Base-by-base conservation (phyloP, 1,140 invertebrate genomes). In the Drosophila kanapiae region DNA sequence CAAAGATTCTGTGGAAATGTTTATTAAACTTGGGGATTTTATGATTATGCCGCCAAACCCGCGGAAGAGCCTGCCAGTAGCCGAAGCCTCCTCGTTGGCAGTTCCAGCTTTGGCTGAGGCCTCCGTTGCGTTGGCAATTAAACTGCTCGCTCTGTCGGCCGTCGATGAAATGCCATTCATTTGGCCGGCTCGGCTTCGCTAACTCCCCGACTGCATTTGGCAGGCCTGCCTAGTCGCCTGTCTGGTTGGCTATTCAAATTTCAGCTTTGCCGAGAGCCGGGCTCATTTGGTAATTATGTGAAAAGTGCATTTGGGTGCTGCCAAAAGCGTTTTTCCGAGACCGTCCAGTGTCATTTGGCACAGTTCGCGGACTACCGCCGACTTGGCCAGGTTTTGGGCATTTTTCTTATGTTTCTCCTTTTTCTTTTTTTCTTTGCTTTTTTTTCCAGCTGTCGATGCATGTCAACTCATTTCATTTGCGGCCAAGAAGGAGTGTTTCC, bases 221-320 rank as follows among this genome's bases (percentile, higher is more conserved):
- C 42, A 31, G 75, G 38, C 16, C 65, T 63, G 51, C 54, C 81
- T 84, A 45, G 59, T 65, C 58, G 37, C 31, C 43, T 67, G 63
- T 48, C 76, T 69, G 68, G 35, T 62, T 49, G 70, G 69, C 86
- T 80, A 90, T 90, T 90, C 81, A 90, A 90, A 90, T 88, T 90
- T 88, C 75, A 70, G 77, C 76, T 88, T 78, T 82, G 70, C 85
- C 23, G 23, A 58, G 71, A 58, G 79, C 80, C 61, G 40, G 67
- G 82, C 84, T 90, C 85, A 85, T 90, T 90, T 78, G 85, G 82
- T 90, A 90, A 90, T 90, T 90, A 90, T 90, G 85, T 90, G 85
- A 90, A 90, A 90, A 88, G 67, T 90, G 78, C 86, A 81, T 90
- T 88, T 74, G 74, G 85, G 62, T 79, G 58, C 72, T 76, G 74